Base-by-base conservation (phyloP, 2,113 vertebrate species). In the Macroglossus sobrinus region DNA sequence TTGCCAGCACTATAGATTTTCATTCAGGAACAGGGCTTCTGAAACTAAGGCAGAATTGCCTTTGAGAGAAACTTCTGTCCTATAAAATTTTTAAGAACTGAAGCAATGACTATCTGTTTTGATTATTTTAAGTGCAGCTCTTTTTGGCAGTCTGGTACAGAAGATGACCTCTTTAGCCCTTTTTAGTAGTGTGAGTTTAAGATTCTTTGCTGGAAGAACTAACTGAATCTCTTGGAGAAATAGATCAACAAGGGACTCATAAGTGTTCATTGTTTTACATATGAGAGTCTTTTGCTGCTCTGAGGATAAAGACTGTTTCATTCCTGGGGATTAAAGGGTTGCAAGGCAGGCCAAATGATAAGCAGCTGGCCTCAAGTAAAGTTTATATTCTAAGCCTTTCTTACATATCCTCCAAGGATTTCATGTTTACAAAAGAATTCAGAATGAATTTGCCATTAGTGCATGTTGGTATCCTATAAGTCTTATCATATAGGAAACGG, bases 11-110 rank as follows among this genome's bases (percentile, higher is more conserved):
- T 87, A 93, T 92, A 86, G 96, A 96, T 98, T 96, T 96, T 95
- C 93, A 94, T 97, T 97, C 93, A 97, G 89, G 89, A 89, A 21
- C 80, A 81, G 86, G 55, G 78, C 82, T 92, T 66, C 66, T 82
- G 66, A 93, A 96, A 96, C 53, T 35, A 69, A 14, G 33, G 61
- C 11, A 33, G 40, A 89, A 66, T 40, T 96, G 79, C 88, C 71
- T 95, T 80, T 86, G 79, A 89, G 79, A 96, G 85, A 95, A 93
- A 92, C 16, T 78, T 63, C 78, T 93, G 59, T 95, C 63, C 93
- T 63, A 93, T 96, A 84, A 97, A 95, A 89, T n/a, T 89, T 93
- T 97, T 86, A 89, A 97, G 95, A 96, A 85, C 89, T 66, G 38
- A 30, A 89, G 91, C 84, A 75, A 69, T n/a, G 59, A 87, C 91